Evolutionary conservation across 1,140 invertebrate genomes (phyloP).

Genomic region (Rhyacophila brunnea): DNA sequence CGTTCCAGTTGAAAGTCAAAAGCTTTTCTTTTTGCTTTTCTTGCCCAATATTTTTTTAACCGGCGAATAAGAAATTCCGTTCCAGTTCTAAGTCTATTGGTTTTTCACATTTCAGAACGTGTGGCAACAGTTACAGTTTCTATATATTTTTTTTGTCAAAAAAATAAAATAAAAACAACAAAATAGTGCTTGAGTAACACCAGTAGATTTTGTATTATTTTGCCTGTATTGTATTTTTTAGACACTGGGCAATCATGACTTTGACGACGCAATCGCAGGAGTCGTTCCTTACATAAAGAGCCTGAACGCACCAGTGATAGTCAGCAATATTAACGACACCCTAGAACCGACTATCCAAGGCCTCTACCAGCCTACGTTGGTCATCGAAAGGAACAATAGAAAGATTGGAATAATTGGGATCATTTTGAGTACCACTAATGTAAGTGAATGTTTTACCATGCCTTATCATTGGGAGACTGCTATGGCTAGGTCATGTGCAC

Average conservation of each 20-base stretch:
- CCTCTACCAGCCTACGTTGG: constrained; percentile 60
- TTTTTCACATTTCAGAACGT: too few species aligned
- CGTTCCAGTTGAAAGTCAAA: too few species aligned
- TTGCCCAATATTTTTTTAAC: too few species aligned
- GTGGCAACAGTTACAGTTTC: too few species aligned
- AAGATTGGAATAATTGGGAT: constrained; percentile 84
- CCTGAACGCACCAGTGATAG: constrained; percentile 66
- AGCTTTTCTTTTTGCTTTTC: too few species aligned
- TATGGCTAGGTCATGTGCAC: too few species aligned
- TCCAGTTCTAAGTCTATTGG: too few species aligned
- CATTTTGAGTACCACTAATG: constrained; percentile 64
- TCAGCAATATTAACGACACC: constrained; percentile 73
- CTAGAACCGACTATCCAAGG: constrained; percentile 67
- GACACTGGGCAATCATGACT: constrained; percentile 89
- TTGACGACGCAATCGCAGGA: constrained; percentile 75
- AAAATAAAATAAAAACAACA: too few species aligned
- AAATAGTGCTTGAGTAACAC: not conserved
- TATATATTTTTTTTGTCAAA: too few species aligned
- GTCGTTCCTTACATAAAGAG: constrained; percentile 70
- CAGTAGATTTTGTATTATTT: not conserved
- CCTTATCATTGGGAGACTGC: not conserved
- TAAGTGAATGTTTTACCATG: constrained; percentile 44
- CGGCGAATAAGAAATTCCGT: too few species aligned
- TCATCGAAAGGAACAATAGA: constrained; percentile 58
- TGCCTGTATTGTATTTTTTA: constrained; percentile 41